Evolutionary conservation across 2,888 invertebrate genomes (phyloP), one percentile per base, ranked within the genome.

Genomic region (Cosmia pyralina): DNA sequence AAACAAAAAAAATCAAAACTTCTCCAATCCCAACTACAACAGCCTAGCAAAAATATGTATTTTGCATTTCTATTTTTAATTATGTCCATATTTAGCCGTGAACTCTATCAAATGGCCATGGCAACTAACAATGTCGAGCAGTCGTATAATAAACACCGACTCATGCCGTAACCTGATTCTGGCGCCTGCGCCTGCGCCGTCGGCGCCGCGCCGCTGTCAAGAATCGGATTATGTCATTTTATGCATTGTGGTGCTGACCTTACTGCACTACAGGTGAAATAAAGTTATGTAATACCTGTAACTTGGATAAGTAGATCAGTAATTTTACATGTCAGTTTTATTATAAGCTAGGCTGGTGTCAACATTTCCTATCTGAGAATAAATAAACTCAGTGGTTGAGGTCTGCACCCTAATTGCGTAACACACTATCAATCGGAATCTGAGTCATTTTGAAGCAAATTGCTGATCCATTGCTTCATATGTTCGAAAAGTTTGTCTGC

Each of bases 81-180:
- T 1, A 17, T 41, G 11, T 11, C 22, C 7, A 28, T 72, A 63
- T 59, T 28, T 44, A 41, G 19, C 69, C 75, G 19, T 77, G 75
- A 79, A 72, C 72, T n/a, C 10, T 52, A 22, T 28, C 7, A 60
- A 53, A 60, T 15, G 79, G 7, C 79, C 75, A 44, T 72, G 80
- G 64, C 53, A 77, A 63, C 53, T 22, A 28, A 44, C 59, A 76
- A 52, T 44, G 52, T 44, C 38, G 34, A 60, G 41, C 44, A n/a
- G 44, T 38, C 34, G 65, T 44, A 59, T 22, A 64, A 79, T 64
- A 76, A 64, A 72, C 62, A 76, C 63, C 19, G 34, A 15, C n/a
- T n/a, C 34, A 59, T 48, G 50, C 48, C 19, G 76, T 79, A 77
- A 77, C 72, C 48, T 62, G 66, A 77, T 57, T 66, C 81, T 48